Percentiles rank a stretch among this genome's conserved stretches.
phyloP scores from a whole-genome alignment of 23 tunicate species.

The Trididemnum nubilum region DNA sequence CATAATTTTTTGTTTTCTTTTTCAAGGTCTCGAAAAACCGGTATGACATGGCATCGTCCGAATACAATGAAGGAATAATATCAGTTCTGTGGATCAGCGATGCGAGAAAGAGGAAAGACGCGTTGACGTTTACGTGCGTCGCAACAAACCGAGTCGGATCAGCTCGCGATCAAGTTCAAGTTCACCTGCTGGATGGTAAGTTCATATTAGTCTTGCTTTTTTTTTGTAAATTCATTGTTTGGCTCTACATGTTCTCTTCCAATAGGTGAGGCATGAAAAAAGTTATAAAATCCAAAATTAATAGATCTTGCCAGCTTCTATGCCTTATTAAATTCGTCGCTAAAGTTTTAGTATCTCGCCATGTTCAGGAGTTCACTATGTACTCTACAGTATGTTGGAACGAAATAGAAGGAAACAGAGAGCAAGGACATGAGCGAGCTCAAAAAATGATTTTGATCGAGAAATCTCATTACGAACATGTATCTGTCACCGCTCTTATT shows the following conservation, averaged over 20 bases:
- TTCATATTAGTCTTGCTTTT: background rate
- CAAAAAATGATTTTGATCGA: too few species aligned
- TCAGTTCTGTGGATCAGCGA: slow-evolving; percentile 59
- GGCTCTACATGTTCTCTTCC: too few species aligned
- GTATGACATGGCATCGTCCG: slow-evolving; percentile 9
- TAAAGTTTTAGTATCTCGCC: background rate
- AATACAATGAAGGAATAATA: slow-evolving; percentile 26
- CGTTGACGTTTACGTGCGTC: slow-evolving; percentile 23
- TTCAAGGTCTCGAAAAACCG: slow-evolving; percentile 44
- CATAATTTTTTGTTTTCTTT: slow-evolving; percentile 12
- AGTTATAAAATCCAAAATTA: too few species aligned
- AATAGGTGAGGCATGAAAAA: too few species aligned
- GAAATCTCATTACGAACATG: too few species aligned
- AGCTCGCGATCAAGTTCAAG: slow-evolving; percentile 11
- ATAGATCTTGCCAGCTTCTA: background rate
- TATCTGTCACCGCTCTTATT: too few species aligned
- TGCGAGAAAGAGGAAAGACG: slow-evolving; percentile 33
- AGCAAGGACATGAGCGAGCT: too few species aligned
- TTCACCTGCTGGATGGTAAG: slow-evolving; percentile 40
- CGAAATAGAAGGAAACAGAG: too few species aligned
- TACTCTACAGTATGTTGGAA: too few species aligned
- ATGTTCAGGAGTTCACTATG: too few species aligned
- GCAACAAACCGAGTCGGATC: slow-evolving; percentile 49
- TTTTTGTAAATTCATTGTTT: too few species aligned
- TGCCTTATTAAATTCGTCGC: background rate